Base-by-base conservation (phyloP, 2,888 invertebrate species). In the Pristionchus mayeri region DNA sequence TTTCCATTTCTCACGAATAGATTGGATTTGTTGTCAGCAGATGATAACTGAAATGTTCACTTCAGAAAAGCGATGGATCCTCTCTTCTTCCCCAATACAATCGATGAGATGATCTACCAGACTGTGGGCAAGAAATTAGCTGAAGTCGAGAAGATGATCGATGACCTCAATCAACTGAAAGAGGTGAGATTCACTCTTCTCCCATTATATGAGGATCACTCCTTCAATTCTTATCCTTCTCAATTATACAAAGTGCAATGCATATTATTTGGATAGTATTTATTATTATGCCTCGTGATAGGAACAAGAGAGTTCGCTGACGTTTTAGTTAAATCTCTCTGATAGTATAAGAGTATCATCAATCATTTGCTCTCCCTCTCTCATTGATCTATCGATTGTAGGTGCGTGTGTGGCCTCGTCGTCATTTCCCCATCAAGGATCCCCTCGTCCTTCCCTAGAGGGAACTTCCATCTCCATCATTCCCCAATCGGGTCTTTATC, bases 71-170 rank as follows among this genome's bases (percentile, higher is more conserved):
- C 88, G 21, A 87, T 91, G 89, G 71, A 81, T 44, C 84, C 84
- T 24, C 78, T 90, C 16, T 91, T 90, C 85, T 88, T 87, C 76
- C 86, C 87, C 3, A 90, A 91, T 84, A 91, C 90, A 0, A 87
- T 90, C 50, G 91, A 91, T 48, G 91, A 91, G 85, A 89, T 90
- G 44, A 82, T 91, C 50, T 89, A 86, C 84, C 88, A 86, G 63
- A 86, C 86, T 54, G 85, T 88, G 9, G 88, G 87, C 18, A 85
- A 85, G 75, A 75, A 84, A 85, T 80, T 87, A 86, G 85, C 79
- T n/a, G 86, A 87, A 78, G 78, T 88, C 16, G 83, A 86, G 18
- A 83, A 81, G 16, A 85, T 86, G 79, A 16, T 85, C 40, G 75
- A 84, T 0, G 87, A 87, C 57, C 87, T 87, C 30, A 60, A 88